Base-by-base conservation (phyloP, 2,113 vertebrate genomes). In the Chamaea fasciata region DNA sequence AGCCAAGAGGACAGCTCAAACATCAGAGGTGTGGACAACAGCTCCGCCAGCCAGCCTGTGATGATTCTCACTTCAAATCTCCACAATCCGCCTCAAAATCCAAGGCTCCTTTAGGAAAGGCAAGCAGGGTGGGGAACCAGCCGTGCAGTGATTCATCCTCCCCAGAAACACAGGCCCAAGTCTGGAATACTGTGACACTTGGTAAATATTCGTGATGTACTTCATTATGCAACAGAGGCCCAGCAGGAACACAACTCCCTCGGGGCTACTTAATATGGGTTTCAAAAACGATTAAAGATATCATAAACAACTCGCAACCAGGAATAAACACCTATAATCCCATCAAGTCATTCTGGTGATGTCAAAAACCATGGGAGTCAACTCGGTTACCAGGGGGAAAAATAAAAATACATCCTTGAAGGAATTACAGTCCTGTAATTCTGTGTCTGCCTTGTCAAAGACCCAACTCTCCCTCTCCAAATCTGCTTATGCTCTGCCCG, bases 291-390 rank as follows among this genome's bases (percentile, higher is more conserved):
- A 97, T 97, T 95, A 96, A 94, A 97, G 75, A 86, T 88, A 97
- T 94, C 97, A 98, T 94, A 98, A 98, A 97, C 97, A 97, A 97
- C 81, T 96, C 60, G 3, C 63, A 88, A 89, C 57, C 93, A 74
- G 94, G 96, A 97, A 96, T 97, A 97, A 95, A 96, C 92, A 92
- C 95, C 82, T 97, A 89, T 86, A 97, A 96, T 97, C 85, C 90
- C 90, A 95, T 87, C 87, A 83, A 95, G 44, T 26, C 69, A 30
- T 62, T 82, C 55, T 62, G 78, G 42, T 57, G 94, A 97, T 87
- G 87, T 95, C 95, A 93, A 93, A 93, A 97, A 91, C 49, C 89
- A 92, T 6, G 13, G 79, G 30, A 94, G 75, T 53, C 77, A 93
- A 96, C 44, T 80, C 52, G 26, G 83, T 95, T 84, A 77, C 68